Evolutionary conservation across 2,797 vertebrate species (phyloP).

Genomic region (Sebastes iracundus): DNA sequence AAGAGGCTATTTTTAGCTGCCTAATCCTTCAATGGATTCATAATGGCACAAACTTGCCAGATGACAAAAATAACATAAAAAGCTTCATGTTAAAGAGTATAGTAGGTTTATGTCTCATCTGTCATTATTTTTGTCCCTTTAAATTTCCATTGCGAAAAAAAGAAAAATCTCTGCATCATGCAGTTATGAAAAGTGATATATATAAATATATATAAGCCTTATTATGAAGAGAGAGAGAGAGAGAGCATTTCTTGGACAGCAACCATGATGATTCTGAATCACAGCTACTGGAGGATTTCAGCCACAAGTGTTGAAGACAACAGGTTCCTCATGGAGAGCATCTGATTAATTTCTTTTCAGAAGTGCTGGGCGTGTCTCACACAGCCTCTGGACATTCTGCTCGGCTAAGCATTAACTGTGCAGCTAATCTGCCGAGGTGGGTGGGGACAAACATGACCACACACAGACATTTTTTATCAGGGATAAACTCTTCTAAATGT

Average conservation of each 20-base stretch:
- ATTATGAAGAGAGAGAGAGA: conserved; percentile 5
- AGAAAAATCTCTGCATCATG: not conserved
- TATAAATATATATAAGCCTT: not conserved
- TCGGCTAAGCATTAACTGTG: conserved; percentile 24
- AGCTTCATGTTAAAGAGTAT: conserved; percentile 40
- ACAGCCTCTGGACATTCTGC: conserved; percentile 7
- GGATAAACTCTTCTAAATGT: conserved; percentile 15
- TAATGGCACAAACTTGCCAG: conserved; percentile 70
- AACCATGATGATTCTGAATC: conserved; percentile 28
- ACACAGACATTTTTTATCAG: conserved; percentile 26
- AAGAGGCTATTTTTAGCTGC: conserved; percentile 74
- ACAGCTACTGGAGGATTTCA: not conserved
- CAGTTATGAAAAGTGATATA: conserved; percentile 35
- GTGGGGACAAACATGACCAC: conserved; percentile 42
- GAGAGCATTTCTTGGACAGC: conserved; percentile 32
- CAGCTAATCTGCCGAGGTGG: conserved; percentile 51
- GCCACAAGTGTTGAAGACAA: not conserved
- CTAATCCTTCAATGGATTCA: conserved; percentile 83
- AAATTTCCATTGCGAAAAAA: conserved; percentile 32
- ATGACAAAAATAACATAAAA: conserved; percentile 67
- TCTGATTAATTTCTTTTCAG: not conserved
- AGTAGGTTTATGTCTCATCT: conserved; percentile 72
- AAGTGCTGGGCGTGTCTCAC: not conserved
- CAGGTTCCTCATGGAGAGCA: not conserved
- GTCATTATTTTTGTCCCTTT: conserved; percentile 62